A percentile compares a stretch with the other conserved stretches of the same genome.
phyloP scores from a whole-genome alignment of 2,888 invertebrate genomes.

The Plutella xylostella region DNA sequence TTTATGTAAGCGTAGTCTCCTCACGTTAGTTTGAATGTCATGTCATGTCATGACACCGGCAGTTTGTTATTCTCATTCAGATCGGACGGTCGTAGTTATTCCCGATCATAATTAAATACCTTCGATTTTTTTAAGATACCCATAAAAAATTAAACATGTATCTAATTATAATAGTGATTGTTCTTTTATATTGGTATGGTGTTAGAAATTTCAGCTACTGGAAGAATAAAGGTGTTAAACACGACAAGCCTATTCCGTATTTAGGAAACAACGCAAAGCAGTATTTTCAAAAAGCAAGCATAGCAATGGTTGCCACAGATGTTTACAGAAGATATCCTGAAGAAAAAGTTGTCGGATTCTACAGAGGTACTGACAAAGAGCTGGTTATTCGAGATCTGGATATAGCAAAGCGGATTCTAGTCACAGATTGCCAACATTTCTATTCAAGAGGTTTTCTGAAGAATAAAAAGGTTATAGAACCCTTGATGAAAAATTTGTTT shows the following conservation, averaged over 20 bases:
- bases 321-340: slow-evolving; percentile 42
- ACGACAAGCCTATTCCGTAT: slow-evolving; percentile 41
- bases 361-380: slow-evolving; percentile 37
- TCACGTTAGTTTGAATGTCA: too few relatives aligned
- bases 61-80: too few relatives aligned
- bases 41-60: too few relatives aligned
- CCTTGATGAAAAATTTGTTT: slow-evolving; percentile 47
- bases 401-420: slow-evolving; percentile 42
- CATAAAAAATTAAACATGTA: too few relatives aligned
- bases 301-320: slow-evolving; percentile 44
- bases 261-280: slow-evolving; percentile 42
- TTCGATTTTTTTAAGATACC: too few relatives aligned
- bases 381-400: slow-evolving; percentile 49
- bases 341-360: slow-evolving; percentile 51
- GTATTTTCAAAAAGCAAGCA: slow-evolving; percentile 38
- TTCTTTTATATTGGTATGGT: slow-evolving; percentile 37
- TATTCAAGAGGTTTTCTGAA: slow-evolving; percentile 42
- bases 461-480: slow-evolving; percentile 43
- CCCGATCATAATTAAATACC: too few relatives aligned
- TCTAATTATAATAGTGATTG: slow-evolving; percentile 11
- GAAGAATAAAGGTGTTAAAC: slow-evolving; percentile 43
- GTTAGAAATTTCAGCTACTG: slow-evolving; percentile 42
- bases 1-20: too few relatives aligned
- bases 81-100: too few relatives aligned
- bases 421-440: slow-evolving; percentile 45